phyloP scores from a whole-genome alignment of 2,888 invertebrate species.

The Tipula vernalis region DNA sequence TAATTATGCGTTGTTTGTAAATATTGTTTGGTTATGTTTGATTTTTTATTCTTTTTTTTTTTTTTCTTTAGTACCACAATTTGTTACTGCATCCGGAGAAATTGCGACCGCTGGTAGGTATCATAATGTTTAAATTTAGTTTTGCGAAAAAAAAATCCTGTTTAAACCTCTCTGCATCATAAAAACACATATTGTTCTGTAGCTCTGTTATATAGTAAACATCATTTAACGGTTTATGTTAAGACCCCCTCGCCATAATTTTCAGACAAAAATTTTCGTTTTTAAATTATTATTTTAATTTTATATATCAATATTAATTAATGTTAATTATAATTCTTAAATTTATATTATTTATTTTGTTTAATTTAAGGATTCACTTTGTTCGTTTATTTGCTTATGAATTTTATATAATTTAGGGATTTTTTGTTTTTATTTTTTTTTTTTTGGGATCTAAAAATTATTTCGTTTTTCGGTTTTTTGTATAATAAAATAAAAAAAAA shows the following conservation, averaged over 20 bases:
- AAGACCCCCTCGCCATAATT: neutral
- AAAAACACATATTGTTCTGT: neutral
- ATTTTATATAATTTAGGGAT: neutral
- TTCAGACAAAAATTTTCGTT: neutral
- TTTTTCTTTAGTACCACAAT: constrained; percentile 38
- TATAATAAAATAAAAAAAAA: neutral
- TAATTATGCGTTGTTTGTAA: neutral
- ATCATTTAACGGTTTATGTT: neutral
- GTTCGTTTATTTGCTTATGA: neutral
- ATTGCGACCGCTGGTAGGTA: constrained; percentile 36
- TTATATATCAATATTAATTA: neutral
- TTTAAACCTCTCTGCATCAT: neutral
- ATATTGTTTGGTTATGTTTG: constrained; percentile 12
- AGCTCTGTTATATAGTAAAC: neutral
- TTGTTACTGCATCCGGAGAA: constrained; percentile 36
- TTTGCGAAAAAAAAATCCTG: neutral
- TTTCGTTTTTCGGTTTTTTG: neutral
- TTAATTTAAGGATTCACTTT: constrained; percentile 4
- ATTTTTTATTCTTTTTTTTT: constrained; percentile 24
- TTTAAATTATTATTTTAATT: neutral
- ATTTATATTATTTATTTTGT: neutral
- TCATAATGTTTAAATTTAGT: neutral
- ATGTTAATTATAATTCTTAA: neutral
- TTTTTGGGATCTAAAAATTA: neutral
- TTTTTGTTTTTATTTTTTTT: neutral